Conservation (phyloP, 2,113 vertebrate genomes). For the Burhinus bistriatus region DNA sequence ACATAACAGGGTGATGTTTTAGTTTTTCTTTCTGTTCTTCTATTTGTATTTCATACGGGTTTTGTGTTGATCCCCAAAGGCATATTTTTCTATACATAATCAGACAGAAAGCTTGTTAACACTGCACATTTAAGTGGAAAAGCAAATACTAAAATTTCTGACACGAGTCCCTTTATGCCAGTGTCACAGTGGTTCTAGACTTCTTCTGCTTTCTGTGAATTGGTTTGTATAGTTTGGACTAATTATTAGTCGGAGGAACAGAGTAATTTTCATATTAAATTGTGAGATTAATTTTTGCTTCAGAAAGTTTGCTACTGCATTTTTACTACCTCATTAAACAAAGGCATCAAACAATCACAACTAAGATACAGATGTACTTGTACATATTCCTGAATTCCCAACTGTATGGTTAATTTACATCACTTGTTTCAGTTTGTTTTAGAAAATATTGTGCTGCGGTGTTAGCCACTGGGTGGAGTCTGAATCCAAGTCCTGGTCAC, state of each 20-base stretch:
- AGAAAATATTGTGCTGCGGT: background rate
- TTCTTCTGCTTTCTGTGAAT: background rate
- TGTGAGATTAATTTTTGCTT: background rate
- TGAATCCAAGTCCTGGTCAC: background rate
- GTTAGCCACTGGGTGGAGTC: background rate
- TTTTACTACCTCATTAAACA: background rate
- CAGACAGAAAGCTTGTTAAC: background rate
- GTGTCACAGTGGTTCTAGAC: background rate
- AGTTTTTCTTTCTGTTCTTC: background rate
- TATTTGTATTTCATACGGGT: background rate
- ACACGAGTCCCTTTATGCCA: background rate
- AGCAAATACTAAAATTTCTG: background rate
- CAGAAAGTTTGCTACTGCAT: background rate
- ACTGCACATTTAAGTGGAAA: background rate
- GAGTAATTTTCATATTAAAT: background rate
- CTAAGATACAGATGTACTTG: background rate
- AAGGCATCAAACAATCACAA: background rate
- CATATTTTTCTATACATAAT: background rate
- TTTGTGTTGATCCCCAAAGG: constrained; percentile 23
- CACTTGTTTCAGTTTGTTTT: background rate
- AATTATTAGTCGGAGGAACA: background rate
- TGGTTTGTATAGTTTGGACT: background rate
- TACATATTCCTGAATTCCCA: background rate
- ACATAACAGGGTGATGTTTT: background rate
- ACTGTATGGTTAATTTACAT: background rate